A percentile compares a stretch with the other conserved stretches of the same genome.
Conservation (phyloP, 2,113 vertebrate species). For the Cathartes aura region DNA sequence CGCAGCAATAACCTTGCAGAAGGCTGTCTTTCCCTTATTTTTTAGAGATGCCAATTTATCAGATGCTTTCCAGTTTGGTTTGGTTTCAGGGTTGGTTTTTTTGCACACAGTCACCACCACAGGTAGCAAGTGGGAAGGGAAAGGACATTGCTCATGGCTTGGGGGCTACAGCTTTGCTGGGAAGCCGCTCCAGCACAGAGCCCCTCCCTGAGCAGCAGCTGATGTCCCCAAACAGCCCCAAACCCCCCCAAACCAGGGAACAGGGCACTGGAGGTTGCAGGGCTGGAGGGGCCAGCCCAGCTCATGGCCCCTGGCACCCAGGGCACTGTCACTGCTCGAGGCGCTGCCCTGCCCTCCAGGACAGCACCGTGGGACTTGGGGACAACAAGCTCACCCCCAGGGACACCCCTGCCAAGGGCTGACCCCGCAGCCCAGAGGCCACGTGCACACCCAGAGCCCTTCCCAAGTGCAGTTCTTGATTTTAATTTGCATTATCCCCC, state of each 20-base stretch:
- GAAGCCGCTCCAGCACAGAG: neutral
- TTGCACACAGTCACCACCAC: neutral
- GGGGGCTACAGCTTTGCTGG: neutral
- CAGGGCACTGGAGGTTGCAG: neutral
- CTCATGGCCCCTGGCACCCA: fast-evolving
- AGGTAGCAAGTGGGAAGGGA: neutral
- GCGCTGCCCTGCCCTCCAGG: neutral
- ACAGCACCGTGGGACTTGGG: neutral
- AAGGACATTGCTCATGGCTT: neutral
- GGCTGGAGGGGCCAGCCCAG: neutral
- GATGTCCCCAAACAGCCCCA: neutral
- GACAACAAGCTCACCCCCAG: neutral
- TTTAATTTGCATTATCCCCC: neutral
- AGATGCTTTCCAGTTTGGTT: neutral
- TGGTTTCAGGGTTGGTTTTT: neutral
- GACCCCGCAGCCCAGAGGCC: neutral
- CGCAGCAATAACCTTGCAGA: neutral
- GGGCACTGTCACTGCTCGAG: neutral
- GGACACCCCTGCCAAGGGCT: neutral
- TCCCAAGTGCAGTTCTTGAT: neutral
- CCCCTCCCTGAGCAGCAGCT: fast-evolving
- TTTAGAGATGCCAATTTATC: neutral
- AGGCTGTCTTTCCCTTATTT: neutral
- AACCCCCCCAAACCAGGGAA: neutral
- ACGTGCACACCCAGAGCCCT: neutral